Conservation (phyloP, 35 echinoderm and acorn worm genomes). For the Ophioderma brevispina region DNA sequence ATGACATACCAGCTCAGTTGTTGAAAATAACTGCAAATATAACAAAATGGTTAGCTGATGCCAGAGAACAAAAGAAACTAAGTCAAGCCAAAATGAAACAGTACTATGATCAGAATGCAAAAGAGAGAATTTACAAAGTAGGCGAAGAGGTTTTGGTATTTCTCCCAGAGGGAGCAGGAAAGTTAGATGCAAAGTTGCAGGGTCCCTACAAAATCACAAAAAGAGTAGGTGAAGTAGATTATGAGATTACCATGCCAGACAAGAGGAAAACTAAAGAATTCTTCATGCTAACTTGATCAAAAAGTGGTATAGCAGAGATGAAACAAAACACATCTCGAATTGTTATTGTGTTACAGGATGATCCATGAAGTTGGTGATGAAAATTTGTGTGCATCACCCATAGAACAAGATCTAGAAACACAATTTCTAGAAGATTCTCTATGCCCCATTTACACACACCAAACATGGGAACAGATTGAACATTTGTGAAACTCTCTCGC, state of each 20-base stretch:
- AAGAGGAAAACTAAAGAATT: conserved; percentile 14
- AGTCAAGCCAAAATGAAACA: conserved; percentile 21
- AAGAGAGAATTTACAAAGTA: background rate
- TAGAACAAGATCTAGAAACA: background rate
- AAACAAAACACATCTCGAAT: background rate
- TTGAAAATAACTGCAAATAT: background rate
- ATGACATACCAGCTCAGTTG: background rate
- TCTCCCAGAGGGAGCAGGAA: conserved; percentile 8
- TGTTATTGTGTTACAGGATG: background rate
- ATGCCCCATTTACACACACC: background rate
- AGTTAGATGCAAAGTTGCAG: conserved; percentile 39
- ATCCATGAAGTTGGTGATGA: background rate
- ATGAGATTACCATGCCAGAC: conserved; percentile 18
- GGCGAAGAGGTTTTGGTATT: conserved; percentile 49
- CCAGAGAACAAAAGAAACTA: background rate
- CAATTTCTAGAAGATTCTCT: background rate
- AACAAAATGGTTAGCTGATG: background rate
- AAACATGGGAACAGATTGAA: conserved; percentile 13
- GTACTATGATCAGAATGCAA: conserved; percentile 30
- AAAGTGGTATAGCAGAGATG: background rate
- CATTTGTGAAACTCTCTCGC: background rate
- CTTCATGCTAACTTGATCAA: conserved; percentile 24
- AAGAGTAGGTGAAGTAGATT: conserved; percentile 16
- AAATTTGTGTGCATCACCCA: too few species aligned
- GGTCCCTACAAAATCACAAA: conserved; percentile 28